Evolutionary conservation across 64 coral and sea anemone species (phyloP).

Genomic region (Porites australiensis): DNA sequence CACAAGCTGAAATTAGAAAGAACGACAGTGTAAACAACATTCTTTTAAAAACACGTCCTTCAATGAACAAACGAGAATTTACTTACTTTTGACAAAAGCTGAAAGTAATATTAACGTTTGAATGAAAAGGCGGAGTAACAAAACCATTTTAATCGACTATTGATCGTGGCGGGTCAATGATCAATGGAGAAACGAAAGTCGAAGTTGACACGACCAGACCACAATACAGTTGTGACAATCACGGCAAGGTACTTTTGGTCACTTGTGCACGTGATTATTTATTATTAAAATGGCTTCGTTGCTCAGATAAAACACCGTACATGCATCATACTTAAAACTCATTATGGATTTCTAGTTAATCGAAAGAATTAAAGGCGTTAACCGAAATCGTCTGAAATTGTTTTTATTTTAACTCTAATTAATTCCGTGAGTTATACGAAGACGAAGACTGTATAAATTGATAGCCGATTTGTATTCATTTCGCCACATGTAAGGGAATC

Average conservation of each 20-base stretch:
- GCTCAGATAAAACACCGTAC: not conserved
- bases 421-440: no score
- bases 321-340: no score
- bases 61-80: not conserved
- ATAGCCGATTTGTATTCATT: no score
- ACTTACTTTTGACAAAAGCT: not conserved
- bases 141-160: not conserved
- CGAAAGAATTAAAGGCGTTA: no score
- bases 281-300: no score
- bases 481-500: no score
- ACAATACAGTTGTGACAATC: not conserved
- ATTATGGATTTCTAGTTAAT: no score
- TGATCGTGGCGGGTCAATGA: not conserved
- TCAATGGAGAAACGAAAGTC: not conserved
- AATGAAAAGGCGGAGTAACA: not conserved
- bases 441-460: no score
- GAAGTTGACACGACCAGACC: not conserved
- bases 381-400: no score
- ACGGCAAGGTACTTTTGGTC: not conserved
- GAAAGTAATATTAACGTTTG: not conserved
- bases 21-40: not conserved
- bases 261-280: not conserved
- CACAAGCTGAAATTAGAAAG: conserved; percentile 2
- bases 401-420: no score
- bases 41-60: not conserved